Evolutionary conservation across 2,113 vertebrate species (phyloP), one percentile per base, ranked within the genome.

Genomic region (Octodon degus): DNA sequence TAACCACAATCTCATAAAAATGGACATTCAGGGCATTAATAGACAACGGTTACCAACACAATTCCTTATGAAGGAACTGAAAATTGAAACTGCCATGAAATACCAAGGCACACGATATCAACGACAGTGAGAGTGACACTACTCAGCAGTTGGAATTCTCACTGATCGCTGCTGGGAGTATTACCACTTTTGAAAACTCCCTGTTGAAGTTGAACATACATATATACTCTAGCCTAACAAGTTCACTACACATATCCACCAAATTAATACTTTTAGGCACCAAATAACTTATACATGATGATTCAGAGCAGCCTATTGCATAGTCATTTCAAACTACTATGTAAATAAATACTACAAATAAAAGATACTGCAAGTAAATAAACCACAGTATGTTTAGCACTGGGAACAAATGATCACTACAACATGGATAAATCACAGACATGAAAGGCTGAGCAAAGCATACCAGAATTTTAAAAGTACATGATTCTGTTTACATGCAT

Each of bases 21-120:
- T 76, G 25, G 22, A 65, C 70, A 60, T 43, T 47, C 25, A 80
- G 90, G 20, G 58, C 32, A 20, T n/a, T 62, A 89, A 7, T 76
- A 74, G 70, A 74, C 12, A 87, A 2, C 12, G 10, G n/a, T 37
- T 55, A 3, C 32, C 55, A 58, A 25, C 22, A 70, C 47, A 9
- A 43, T 81, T 96, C 22, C 24, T 91, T 85, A 25, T 32, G 58
- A 27, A 9, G 14, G 1, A 90, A 84, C 0, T 81, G 20, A 13
- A 92, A 90, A 85, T 81, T 86, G 72, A 89, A 86, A 65, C 10
- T 53, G 24, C 58, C 4, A 9, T 11, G 7, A 97, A 94, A 86
- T 55, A 91, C n/a, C 77, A 70, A 86, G 89, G 74, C 19, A 88
- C 7, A 84, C 65, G 60, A 37, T 8, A 67, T n/a, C 24, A 85